These are phyloP conservation scores for Discoglossus pictus DNA, from an alignment of 2,797 vertebrate genomes.

Conservation along the genomic window DNA sequence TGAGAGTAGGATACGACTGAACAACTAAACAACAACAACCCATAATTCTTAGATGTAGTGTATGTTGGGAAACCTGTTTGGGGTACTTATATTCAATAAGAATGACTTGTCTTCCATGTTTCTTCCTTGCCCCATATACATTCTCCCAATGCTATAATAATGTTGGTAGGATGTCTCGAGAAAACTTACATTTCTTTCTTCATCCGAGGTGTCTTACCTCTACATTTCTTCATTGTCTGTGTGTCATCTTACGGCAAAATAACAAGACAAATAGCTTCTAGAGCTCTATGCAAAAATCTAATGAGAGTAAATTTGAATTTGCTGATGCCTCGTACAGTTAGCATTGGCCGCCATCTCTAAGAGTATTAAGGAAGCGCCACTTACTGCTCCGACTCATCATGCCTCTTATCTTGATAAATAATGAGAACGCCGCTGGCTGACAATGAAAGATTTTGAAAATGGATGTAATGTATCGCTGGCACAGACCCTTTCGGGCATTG, in stretches of 20 bases:
- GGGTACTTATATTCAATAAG: too few relatives aligned
- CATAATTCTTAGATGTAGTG: too few relatives aligned
- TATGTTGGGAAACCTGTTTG: too few relatives aligned
- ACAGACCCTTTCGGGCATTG: slow-evolving; percentile 93
- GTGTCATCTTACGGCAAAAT: slow-evolving; percentile 15
- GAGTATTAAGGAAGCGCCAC: slow-evolving; percentile 84
- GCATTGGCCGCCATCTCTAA: slow-evolving; percentile 57
- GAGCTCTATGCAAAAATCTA: slow-evolving; percentile 9
- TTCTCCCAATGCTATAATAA: too few relatives aligned
- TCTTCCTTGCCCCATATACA: too few relatives aligned
- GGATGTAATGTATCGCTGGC: slow-evolving; percentile 98
- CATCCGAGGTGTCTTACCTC: too few relatives aligned
- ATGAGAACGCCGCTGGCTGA: slow-evolving; percentile 98
- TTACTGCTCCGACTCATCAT: slow-evolving; percentile 84
- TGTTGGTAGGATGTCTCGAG: too few relatives aligned
- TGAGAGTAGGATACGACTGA: too few relatives aligned
- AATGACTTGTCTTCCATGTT: too few relatives aligned
- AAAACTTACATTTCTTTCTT: too few relatives aligned
- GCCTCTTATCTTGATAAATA: slow-evolving; percentile 99
- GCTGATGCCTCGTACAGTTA: slow-evolving; percentile 6
- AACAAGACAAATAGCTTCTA: slow-evolving; percentile 15
- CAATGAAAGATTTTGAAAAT: slow-evolving; percentile 99
- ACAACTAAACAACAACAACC: too few relatives aligned
- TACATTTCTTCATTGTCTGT: too few relatives aligned
- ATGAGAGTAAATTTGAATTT: slow-evolving; percentile 17